Evolutionary conservation across 1,140 invertebrate genomes (phyloP).

Genomic region (silkworm (Bombyx mori)): DNA sequence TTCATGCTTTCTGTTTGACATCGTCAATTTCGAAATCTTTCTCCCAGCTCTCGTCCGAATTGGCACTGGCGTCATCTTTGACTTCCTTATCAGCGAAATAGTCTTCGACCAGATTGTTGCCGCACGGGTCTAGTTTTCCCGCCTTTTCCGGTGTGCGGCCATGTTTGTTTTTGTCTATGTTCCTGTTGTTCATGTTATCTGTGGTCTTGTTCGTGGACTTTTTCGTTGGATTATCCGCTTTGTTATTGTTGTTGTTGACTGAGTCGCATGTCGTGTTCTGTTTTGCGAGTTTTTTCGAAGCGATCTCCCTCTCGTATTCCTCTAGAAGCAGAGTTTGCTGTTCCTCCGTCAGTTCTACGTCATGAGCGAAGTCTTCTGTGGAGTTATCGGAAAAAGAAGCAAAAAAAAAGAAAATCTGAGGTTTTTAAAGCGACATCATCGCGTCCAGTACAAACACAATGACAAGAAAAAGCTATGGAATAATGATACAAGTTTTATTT

Average conservation of each 20-base stretch:
- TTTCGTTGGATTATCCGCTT: constrained; percentile 20
- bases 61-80: constrained; percentile 65
- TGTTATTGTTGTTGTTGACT: constrained; percentile 33
- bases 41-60: constrained; percentile 70
- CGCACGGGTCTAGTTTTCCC: constrained; percentile 46
- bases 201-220: constrained; percentile 29
- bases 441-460: too few species aligned
- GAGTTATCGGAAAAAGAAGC: constrained; percentile 1
- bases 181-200: constrained; percentile 23
- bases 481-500: too few species aligned
- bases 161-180: constrained; percentile 28
- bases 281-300: constrained; percentile 45
- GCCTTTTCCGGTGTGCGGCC: constrained; percentile 37
- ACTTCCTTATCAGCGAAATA: constrained; percentile 62
- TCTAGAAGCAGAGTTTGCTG: constrained; percentile 73
- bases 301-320: constrained; percentile 71
- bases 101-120: constrained; percentile 63
- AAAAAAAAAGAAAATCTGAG: too few species aligned
- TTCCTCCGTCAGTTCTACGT: constrained; percentile 74
- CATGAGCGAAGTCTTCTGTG: constrained; percentile 73
- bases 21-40: constrained; percentile 68
- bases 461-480: too few species aligned
- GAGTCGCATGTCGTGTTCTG: constrained; percentile 27
- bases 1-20: constrained; percentile 44
- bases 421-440: too few species aligned